Evolutionary conservation across 1,140 invertebrate genomes (phyloP).

Genomic region (Pogonus chalceus): DNA sequence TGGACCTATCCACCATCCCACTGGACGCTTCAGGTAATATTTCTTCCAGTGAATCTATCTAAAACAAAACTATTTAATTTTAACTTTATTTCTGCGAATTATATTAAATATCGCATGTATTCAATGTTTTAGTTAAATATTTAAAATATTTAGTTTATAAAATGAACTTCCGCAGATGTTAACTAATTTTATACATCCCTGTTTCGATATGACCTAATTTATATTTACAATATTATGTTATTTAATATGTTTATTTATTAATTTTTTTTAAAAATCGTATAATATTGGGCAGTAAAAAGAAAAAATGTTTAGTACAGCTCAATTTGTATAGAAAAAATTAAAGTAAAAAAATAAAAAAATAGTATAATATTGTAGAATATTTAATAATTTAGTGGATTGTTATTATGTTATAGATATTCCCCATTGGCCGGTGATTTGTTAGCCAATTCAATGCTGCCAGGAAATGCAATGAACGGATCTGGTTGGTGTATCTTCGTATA

Average conservation of each 20-base stretch:
- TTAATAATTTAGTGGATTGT: neutral
- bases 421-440: conserved; percentile 86
- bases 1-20: conserved; percentile 86
- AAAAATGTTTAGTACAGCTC: neutral
- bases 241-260: too few relatives aligned
- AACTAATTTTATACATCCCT: too few relatives aligned
- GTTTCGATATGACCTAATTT: too few relatives aligned
- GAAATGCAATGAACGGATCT: conserved; percentile 70
- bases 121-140: too few relatives aligned
- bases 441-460: conserved; percentile 76
- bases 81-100: too few relatives aligned
- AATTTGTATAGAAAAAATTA: neutral
- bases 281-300: too few relatives aligned
- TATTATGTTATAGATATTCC: conserved; percentile 65
- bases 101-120: too few relatives aligned
- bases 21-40: conserved; percentile 81
- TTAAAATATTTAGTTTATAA: too few relatives aligned
- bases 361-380: neutral
- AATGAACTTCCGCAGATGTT: too few relatives aligned
- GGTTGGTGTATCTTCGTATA: conserved; percentile 99
- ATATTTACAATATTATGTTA: too few relatives aligned
- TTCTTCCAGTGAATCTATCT: neutral
- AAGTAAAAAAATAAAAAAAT: neutral
- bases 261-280: too few relatives aligned
- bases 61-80: too few relatives aligned